phyloP scores from a whole-genome alignment of 2,888 invertebrate genomes.

The Bombyx huttoni region DNA sequence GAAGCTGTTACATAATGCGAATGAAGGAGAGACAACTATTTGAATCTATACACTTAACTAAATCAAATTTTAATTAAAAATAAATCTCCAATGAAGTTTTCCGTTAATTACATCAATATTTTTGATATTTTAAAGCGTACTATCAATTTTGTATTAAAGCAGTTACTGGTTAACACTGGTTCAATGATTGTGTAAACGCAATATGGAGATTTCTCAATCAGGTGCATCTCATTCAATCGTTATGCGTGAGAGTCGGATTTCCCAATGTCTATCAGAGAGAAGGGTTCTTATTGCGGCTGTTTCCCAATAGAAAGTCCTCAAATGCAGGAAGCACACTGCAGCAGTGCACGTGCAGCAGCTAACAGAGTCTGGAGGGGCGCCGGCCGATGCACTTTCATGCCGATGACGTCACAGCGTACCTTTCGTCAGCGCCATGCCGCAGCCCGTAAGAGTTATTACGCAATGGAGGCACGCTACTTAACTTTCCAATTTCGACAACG shows the following conservation, averaged over 20 bases:
- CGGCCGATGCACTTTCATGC: constrained; percentile 70
- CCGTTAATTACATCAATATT: too few relatives aligned
- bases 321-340: constrained; percentile 53
- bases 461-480: constrained; percentile 63
- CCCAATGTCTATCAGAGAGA: constrained; percentile 45
- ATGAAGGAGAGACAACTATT: too few relatives aligned
- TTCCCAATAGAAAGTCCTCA: constrained; percentile 70
- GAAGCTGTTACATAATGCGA: too few relatives aligned
- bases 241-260: constrained; percentile 57
- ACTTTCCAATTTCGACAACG: constrained; percentile 73
- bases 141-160: too few relatives aligned
- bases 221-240: constrained; percentile 56
- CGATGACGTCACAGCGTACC: constrained; percentile 62
- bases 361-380: constrained; percentile 31
- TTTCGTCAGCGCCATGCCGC: constrained; percentile 65
- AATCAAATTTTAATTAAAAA: not conserved
- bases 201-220: constrained; percentile 53
- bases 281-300: constrained; percentile 29
- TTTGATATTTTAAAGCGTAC: too few relatives aligned
- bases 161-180: constrained; percentile 2
- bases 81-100: not conserved
- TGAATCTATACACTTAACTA: too few relatives aligned
- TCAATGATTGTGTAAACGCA: constrained; percentile 48
- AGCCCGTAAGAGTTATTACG: constrained; percentile 65
- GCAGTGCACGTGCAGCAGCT: constrained; percentile 25